phyloP scores from a whole-genome alignment of 2,797 vertebrate species.

The Zonotrichia albicollis region DNA sequence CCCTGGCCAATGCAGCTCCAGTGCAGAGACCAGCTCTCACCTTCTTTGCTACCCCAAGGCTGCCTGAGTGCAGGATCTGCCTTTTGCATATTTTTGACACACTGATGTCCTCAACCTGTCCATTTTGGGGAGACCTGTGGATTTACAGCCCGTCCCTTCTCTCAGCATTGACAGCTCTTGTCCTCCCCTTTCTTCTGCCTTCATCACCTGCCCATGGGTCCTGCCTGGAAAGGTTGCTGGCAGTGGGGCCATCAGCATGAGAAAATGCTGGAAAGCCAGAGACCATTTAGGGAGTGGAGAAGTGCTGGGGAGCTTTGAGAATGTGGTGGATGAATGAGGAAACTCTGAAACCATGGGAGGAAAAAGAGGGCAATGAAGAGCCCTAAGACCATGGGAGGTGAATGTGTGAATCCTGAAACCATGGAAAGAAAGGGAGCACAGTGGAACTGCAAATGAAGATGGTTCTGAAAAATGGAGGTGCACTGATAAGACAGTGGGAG shows the following conservation, averaged over 20 bases:
- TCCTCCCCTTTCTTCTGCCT: neutral
- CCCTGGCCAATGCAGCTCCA: rapidly evolving
- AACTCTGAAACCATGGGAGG: neutral
- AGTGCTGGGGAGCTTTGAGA: neutral
- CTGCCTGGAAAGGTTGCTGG: neutral
- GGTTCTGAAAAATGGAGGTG: neutral
- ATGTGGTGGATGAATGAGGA: neutral
- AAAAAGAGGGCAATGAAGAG: neutral
- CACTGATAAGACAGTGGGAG: neutral
- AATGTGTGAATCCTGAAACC: neutral
- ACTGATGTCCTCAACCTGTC: neutral
- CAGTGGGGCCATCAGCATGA: neutral
- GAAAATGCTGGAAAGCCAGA: neutral
- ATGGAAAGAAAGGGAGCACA: neutral
- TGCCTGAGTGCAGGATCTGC: neutral
- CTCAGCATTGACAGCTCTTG: rapidly evolving
- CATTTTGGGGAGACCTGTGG: neutral
- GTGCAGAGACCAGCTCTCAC: neutral
- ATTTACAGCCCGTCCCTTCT: neutral
- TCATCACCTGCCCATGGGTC: neutral
- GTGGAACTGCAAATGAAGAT: neutral
- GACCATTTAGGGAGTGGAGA: neutral
- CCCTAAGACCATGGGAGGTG: neutral
- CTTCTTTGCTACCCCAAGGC: neutral
- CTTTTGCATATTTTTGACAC: neutral